These are phyloP conservation scores for Neosalanx taihuensis DNA, from an alignment of 2,797 vertebrate species.

Conservation along the genomic window DNA sequence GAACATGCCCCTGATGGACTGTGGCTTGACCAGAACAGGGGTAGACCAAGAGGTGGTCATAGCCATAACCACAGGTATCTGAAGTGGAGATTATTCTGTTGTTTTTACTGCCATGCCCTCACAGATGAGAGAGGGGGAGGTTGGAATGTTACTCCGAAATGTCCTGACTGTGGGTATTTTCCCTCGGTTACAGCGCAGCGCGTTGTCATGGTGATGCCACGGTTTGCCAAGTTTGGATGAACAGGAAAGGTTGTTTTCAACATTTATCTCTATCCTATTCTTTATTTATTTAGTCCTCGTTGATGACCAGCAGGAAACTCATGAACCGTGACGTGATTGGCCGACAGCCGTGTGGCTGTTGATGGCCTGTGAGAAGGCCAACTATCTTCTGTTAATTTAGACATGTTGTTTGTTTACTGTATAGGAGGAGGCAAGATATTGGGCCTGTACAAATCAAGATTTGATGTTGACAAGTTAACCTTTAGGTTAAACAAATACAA, in stretches of 20 bases:
- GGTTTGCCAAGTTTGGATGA: constrained; percentile 34
- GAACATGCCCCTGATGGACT: neutral
- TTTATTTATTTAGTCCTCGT: constrained; percentile 36
- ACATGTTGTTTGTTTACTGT: neutral
- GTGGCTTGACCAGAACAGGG: constrained; percentile 10
- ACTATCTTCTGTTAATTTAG: neutral
- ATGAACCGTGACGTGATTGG: constrained; percentile 7
- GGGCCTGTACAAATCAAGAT: neutral
- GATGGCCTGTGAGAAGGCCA: neutral
- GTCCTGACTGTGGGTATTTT: constrained; percentile 49
- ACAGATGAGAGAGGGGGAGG: constrained; percentile 10
- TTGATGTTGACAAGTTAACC: neutral
- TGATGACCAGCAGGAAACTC: neutral
- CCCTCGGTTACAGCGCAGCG: constrained; percentile 32
- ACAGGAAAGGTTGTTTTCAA: constrained; percentile 40
- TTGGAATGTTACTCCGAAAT: constrained; percentile 28
- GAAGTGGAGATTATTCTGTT: constrained; percentile 1
- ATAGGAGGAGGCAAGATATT: too few relatives aligned
- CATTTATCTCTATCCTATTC: constrained; percentile 17
- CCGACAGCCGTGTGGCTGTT: neutral
- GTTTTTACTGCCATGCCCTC: constrained; percentile 16
- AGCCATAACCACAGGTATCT: constrained; percentile 30
- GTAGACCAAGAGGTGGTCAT: constrained; percentile 10
- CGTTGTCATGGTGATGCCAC: constrained; percentile 12
- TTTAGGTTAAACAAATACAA: neutral